Evolutionary conservation across 1,140 invertebrate genomes (phyloP), one percentile per base, ranked within the genome.

Genomic region (Halesus radiatus): DNA sequence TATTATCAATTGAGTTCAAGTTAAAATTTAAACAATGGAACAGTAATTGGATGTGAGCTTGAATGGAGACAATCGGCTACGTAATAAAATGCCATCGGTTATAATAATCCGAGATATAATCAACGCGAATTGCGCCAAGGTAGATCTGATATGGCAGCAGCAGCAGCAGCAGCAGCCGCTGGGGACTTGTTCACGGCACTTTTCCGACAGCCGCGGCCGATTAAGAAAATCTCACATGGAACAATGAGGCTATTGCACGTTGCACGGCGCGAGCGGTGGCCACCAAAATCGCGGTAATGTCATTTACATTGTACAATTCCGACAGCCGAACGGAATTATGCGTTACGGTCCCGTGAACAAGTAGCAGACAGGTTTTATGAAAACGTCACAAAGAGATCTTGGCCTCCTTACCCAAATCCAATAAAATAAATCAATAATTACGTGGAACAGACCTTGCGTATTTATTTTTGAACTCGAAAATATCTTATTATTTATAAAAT

Each of bases 341-440:
- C 82, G 82, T 81, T 77, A 83, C 82, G 82, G 82, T 83, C 80
- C 81, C 77, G 73, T 68, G 82, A 56, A 66, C 79, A 83, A 80
- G 75, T 83, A 83, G 82, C 82, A 62, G 82, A 81, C 79, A 79
- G 82, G 82, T 81, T 83, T 83, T 83, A 83, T 79, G 82, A 81
- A 83, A 83, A 83, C 82, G 82, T 81, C 82, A 83, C 82, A 62
- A 79, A 50, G 80, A 83, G 82, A 83, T 83, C 82, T 83, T 83
- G 82, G 82, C 82, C 82, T 80, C 82, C 52, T 83, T 83, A 83
- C 82, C 82, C 77, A 81, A 83, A 83, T 83, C 82, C 77, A 79
- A 81, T 77, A 74, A 70, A 82, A 80, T 72, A 50, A 45, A 82
- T 26, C 32, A 80, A 82, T 76, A 80, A 80, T 50, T 26, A 58